Percentiles rank a stretch among this genome's conserved stretches.
Conservation (phyloP, 2,888 invertebrate genomes). For the Volucella inanis region DNA sequence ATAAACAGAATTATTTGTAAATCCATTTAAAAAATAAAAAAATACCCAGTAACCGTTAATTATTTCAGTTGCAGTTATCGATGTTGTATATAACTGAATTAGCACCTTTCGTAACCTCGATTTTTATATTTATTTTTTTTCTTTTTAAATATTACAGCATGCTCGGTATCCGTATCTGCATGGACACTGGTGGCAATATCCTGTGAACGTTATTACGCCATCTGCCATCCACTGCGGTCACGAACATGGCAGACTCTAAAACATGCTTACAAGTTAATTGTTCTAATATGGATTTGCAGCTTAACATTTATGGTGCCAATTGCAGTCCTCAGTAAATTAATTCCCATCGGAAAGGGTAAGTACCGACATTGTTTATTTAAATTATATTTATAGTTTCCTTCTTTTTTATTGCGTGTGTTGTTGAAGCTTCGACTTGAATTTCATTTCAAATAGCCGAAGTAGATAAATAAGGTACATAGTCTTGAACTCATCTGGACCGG, state of each 20-base stretch:
- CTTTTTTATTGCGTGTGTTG: background rate
- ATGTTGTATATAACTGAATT: no score
- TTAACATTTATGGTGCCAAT: conserved; percentile 86
- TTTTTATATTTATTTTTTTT: background rate
- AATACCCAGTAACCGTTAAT: no score
- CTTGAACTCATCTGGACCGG: no score
- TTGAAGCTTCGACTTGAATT: background rate
- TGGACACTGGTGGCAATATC: conserved; percentile 90
- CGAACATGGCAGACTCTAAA: conserved; percentile 88
- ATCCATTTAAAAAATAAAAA: no score
- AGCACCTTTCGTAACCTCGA: background rate
- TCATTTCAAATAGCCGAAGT: background rate
- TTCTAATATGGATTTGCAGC: conserved; percentile 86
- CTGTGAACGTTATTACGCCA: conserved; percentile 89
- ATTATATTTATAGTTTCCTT: background rate
- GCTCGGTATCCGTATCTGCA: conserved; percentile 89
- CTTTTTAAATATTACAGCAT: conserved; percentile 83
- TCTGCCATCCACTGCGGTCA: conserved; percentile 88
- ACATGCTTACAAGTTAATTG: conserved; percentile 88
- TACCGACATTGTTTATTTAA: conserved; percentile 37
- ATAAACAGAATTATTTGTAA: no score
- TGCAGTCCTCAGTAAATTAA: conserved; percentile 84
- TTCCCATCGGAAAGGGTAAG: conserved; percentile 83
- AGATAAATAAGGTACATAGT: no score
- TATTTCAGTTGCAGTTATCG: no score